Percentiles rank a stretch among this genome's conserved stretches.
phyloP scores from a whole-genome alignment of 2,888 invertebrate species.

The Dioctria rufipes region DNA sequence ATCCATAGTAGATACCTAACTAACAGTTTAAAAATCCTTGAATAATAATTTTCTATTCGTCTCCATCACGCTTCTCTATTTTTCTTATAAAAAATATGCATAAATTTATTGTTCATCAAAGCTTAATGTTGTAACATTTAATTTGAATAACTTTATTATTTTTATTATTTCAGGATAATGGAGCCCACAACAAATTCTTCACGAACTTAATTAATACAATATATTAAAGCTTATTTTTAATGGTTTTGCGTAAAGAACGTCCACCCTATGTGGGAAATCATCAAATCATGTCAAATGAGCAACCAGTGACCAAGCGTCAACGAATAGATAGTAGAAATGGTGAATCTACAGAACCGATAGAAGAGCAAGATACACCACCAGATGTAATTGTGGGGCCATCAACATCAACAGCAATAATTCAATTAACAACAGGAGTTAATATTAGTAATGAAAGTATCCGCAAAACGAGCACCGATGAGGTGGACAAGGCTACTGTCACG shows the following conservation, averaged over 20 bases:
- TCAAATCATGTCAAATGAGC: slow-evolving; percentile 79
- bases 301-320: slow-evolving; percentile 88
- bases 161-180: slow-evolving; percentile 45
- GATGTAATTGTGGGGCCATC: slow-evolving; percentile 54
- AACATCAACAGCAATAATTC: slow-evolving; percentile 51
- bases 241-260: slow-evolving; percentile 63
- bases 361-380: slow-evolving; percentile 45
- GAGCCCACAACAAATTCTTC: not conserved
- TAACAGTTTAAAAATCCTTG: too few species aligned
- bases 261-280: slow-evolving; percentile 62
- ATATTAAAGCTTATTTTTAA: slow-evolving; percentile 57
- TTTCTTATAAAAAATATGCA: too few species aligned
- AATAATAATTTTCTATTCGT: too few species aligned
- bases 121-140: not conserved
- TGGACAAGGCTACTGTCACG: slow-evolving; percentile 48
- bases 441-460: slow-evolving; percentile 22
- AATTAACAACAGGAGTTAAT: slow-evolving; percentile 55
- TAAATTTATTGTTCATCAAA: too few species aligned
- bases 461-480: slow-evolving; percentile 57
- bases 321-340: slow-evolving; percentile 74
- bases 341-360: slow-evolving; percentile 60
- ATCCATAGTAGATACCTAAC: too few species aligned
- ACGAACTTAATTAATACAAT: not conserved
- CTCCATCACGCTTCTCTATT: too few species aligned
- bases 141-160: not conserved